Evolutionary conservation across 1,140 invertebrate genomes (phyloP), one percentile per base, ranked within the genome.

Genomic region (Caenorhabditis latens): DNA sequence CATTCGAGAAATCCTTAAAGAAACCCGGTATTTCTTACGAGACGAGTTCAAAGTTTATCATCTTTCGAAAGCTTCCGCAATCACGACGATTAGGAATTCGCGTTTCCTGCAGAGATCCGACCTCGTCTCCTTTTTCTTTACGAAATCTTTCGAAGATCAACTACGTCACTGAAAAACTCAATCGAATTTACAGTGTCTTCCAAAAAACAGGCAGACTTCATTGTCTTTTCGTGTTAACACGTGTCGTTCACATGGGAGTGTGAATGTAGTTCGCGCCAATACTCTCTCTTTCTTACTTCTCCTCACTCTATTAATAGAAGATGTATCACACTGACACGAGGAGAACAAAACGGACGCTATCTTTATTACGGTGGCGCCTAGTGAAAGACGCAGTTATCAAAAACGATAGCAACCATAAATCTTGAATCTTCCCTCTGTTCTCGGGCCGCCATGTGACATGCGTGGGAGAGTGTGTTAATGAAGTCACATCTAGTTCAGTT

Each of bases 381-480:
- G 63, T 67, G 63, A 67, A 40, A 40, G 32, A 40, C 24, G 43
- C 11, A 0, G 43, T 46, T 71, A 71, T 71, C 46, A 79, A 71
- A 32, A 19, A 71, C 42, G 46, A 50, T 79, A 50, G 71, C 46
- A 79, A 79, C 71, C 71, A 79, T 79, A 79, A 79, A 79, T 79
- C 71, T 79, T 79, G 7, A 40, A 32, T 71, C 9, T 24, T 50
- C 46, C n/a, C 71, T 79, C 71, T 79, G 71, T 79, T 79, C 71
- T 50, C 71, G 71, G 71, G 53, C 71, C 43, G 46, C 71, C 71
- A 79, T 79, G 71, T 79, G 71, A 79, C 71, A 79, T 50, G 71
- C 43, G 71, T 50, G 71, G 46, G 71, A 79, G 46, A 79, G 71
- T 79, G 71, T 50, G 46, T 71, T 71, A 71, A 71, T 5, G 50